Base-by-base conservation (phyloP, 2,797 vertebrate genomes). In the Eulemur coronatus region DNA sequence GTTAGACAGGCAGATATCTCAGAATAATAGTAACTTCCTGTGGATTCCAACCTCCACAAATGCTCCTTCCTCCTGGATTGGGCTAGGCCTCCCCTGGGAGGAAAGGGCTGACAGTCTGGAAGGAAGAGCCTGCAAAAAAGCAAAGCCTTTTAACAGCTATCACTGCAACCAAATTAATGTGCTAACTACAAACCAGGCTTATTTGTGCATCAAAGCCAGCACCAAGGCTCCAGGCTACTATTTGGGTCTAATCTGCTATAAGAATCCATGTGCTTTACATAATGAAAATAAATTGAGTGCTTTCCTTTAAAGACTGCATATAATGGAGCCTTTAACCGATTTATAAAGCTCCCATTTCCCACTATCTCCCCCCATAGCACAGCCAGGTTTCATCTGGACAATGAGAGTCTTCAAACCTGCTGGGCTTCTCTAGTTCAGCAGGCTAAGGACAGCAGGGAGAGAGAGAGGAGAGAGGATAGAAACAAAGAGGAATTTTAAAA, bases 131-230 rank as follows among this genome's bases (percentile, higher is more conserved):
- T 84, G 24, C 22, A 84, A 61, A 85, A 24, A 22, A 43, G 11
- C n/a, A 52, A 85, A 93, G 30, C 33, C 81, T 94, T 89, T 91
- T 30, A 59, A 85, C 48, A 95, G 22, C 35, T 55, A 61, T n/a
- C 69, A 72, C 48, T 82, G 75, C 50, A 82, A 92, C 35, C 61
- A 96, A 94, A 84, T 84, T 50, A 84, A 46, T n/a, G 22, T 93
- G 41, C 67, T 94, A 90, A 84, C 94, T 95, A 80, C 46, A 79
- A 73, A 46, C 1, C 4, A 73, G 46, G 65, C 55, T 86, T 82
- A 76, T 91, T 55, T 92, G 65, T 91, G 24, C 17, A 48, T 79
- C 57, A 78, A 91, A 89, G 57, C 33, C 61, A 82, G 79, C 26
- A 48, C 9, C 57, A 65, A 81, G 35, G 26, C 35, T 92, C 48